A percentile compares a stretch with the other conserved stretches of the same genome.
Evolutionary conservation across 2,113 vertebrate genomes (phyloP).

Genomic region (Oceanites oceanicus): DNA sequence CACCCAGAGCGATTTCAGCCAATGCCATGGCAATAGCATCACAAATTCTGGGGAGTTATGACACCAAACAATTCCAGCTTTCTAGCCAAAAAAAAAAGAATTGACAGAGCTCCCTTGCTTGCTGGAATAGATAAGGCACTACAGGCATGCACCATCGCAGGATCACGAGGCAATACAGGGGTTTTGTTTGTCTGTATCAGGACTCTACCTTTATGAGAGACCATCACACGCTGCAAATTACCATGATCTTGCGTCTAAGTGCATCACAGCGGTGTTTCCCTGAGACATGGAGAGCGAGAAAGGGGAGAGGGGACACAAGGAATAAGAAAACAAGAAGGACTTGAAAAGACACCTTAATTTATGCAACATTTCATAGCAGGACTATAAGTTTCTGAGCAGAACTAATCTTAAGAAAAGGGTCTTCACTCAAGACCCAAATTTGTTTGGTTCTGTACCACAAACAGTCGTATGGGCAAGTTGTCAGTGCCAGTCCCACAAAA

Average conservation of each 20-base stretch:
- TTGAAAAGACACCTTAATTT: background rate
- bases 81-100: background rate
- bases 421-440: background rate
- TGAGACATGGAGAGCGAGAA: background rate
- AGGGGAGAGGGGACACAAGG: background rate
- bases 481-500: background rate
- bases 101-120: background rate
- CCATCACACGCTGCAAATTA: too few relatives aligned
- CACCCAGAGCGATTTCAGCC: background rate
- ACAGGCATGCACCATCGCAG: too few relatives aligned
- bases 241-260: background rate
- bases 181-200: background rate
- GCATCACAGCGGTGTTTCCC: background rate
- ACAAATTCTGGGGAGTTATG: too few relatives aligned
- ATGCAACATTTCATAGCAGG: background rate
- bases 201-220: background rate
- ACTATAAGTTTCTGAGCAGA: background rate
- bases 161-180: background rate
- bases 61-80: background rate
- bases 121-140: too few relatives aligned
- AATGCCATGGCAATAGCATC: accelerated
- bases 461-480: background rate
- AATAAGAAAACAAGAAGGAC: background rate
- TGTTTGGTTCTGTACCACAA: background rate
- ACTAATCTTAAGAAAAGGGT: background rate